These are phyloP conservation scores for Nyctereutes procyonoides DNA, from an alignment of 2,113 vertebrate species.

Conservation along the genomic window DNA sequence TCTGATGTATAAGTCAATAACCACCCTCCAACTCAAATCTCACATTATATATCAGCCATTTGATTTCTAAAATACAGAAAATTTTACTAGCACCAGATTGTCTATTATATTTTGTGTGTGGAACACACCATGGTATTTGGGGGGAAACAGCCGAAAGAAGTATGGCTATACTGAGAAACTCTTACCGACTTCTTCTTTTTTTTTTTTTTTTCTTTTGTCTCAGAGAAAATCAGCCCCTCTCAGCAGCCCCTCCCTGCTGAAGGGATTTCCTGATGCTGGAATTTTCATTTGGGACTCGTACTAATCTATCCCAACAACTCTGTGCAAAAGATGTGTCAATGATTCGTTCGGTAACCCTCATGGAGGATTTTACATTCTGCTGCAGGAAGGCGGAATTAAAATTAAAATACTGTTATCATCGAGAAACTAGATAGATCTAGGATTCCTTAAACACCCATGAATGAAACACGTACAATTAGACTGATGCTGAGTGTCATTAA, in stretches of 20 bases:
- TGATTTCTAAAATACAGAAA: neutral
- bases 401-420: neutral
- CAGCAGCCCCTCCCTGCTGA: neutral
- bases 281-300: neutral
- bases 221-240: neutral
- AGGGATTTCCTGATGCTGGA: neutral
- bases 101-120: neutral
- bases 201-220: neutral
- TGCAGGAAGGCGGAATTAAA: neutral
- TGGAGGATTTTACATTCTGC: neutral
- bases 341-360: neutral
- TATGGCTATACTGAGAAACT: neutral
- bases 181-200: neutral
- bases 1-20: neutral
- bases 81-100: neutral
- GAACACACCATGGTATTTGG: neutral
- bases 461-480: neutral
- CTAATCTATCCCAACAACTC: neutral
- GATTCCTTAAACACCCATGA: neutral
- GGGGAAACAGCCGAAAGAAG: neutral
- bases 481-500: neutral
- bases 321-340: neutral
- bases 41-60: neutral
- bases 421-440: neutral
- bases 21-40: neutral